Evolutionary conservation across 2,888 invertebrate genomes (phyloP), one percentile per base, ranked within the genome.

Genomic region (Buathra laborator): DNA sequence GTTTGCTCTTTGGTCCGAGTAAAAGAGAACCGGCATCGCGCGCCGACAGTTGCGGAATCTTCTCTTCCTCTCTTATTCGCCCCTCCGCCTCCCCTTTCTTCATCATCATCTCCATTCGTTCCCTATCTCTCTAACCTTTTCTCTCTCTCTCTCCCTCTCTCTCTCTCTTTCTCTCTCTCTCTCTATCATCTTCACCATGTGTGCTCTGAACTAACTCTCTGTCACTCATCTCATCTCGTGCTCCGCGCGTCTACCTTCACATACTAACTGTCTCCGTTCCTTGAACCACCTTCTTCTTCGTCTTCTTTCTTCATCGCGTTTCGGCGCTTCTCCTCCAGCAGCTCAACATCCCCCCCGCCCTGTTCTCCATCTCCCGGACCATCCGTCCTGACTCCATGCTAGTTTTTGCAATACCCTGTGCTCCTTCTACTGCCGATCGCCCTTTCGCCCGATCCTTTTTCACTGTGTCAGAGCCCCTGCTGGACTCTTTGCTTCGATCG

Each of bases 1-100:
- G 92, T 91, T 91, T 89, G 91, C 90, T 90, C 90, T 91, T 91
- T 87, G 88, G 90, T 87, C 88, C 78, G 89, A 88, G 88, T 89
- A 90, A 92, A 91, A 92, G 90, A 88, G 90, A 87, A 86, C 88
- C 87, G 89, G 86, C 88, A 88, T 76, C 82, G 75, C 64, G 85
- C 88, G 88, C 86, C 86, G 89, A 90, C 90, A 88, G 89, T 90
- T 88, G 90, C 90, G 90, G 89, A 90, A 90, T 91, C 90, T 88
- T 87, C 87, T 88, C 83, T 81, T 75, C 29, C 62, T 66, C 59
- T 79, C 67, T 29, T 71, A 32, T 74, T 75, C 70, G 72, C 66
- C 79, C 64, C 67, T 83, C 80, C 44, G 44, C 24, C 44, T 46
- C 51, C 51, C 53, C 24, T 53, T 77, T 78, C 53, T 62, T 79